Base-by-base conservation (phyloP, 2,797 vertebrate species). In the Anguilla megastoma region DNA sequence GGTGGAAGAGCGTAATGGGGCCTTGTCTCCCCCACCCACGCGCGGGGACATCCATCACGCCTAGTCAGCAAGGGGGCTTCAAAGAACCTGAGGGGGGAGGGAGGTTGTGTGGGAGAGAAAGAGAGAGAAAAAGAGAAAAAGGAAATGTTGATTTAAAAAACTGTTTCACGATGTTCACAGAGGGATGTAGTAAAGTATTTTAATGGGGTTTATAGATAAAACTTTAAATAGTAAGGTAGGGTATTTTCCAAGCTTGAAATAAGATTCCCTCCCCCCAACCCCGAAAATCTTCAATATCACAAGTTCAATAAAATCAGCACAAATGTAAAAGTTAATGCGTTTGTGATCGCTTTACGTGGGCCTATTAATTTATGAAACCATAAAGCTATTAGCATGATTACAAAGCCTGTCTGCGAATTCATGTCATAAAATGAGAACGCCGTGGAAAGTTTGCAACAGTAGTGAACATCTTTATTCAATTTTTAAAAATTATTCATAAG, bases 21-120 rank as follows among this genome's bases (percentile, higher is more conserved):
- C 92, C 93, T 90, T 89, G 88, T 82, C 91, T 89, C 87, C 88
- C 90, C 90, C 91, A 90, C 92, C 91, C 90, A 92, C 94, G 91
- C 92, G 52, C 85, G 91, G 92, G 91, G 88, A 92, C 93, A 95
- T 96, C 94, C 93, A 95, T 95, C 95, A 95, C 93, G 90, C 92
- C 94, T 92, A 93, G 94, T 94, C 94, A 91, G 91, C 95, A 92
- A 63, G 92, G 92, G 92, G 92, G 87, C 88, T 89, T 93, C 91
- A 89, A 92, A 91, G 92, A 89, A 90, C 91, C 95, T 95, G 95
- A 88, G 92, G 92, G 45, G 87, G 87, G 92, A 89, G 93, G 93
- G 94, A 94, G 87, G 92, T 92, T 45, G 87, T 86, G 93, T 89
- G 93, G 92, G 94, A 94, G 87, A 94, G 92, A 89, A 90, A 89